phyloP scores from a whole-genome alignment of 2,113 vertebrate genomes.

The Oncorhynchus mykiss region DNA sequence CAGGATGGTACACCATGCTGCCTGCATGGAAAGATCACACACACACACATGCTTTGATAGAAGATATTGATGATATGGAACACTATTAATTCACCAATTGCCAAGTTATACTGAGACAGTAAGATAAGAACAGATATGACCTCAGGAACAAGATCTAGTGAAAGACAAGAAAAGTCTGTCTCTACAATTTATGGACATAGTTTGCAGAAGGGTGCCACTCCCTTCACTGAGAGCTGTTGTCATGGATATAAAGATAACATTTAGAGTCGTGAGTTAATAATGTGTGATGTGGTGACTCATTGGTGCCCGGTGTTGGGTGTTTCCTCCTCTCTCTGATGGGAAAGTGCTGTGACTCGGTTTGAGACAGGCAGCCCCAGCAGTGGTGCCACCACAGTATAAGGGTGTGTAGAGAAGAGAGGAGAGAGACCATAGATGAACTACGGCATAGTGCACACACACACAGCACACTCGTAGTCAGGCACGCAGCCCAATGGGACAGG shows the following conservation, averaged over 20 bases:
- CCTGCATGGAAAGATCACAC: background rate
- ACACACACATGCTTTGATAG: background rate
- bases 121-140: too few species aligned
- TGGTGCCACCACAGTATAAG: background rate
- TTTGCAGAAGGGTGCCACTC: slow-evolving; percentile 28
- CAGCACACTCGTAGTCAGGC: background rate
- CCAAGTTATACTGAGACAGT: too few species aligned
- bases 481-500: slow-evolving; percentile 12
- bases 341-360: slow-evolving; percentile 41
- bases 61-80: background rate
- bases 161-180: background rate
- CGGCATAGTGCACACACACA: background rate
- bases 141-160: too few species aligned
- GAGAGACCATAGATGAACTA: too few species aligned
- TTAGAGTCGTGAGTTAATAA: slow-evolving; percentile 47
- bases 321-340: slow-evolving; percentile 31
- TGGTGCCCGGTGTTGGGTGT: slow-evolving; percentile 6
- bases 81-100: too few species aligned
- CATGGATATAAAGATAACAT: slow-evolving; percentile 36
- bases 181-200: background rate
- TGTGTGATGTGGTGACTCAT: slow-evolving; percentile 48
- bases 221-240: slow-evolving; percentile 23
- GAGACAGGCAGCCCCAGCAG: background rate
- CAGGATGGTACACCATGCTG: slow-evolving; percentile 88
- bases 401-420: too few species aligned